These are phyloP conservation scores for Saxicola maurus DNA, from an alignment of 2,797 vertebrate genomes.

Conservation along the genomic window DNA sequence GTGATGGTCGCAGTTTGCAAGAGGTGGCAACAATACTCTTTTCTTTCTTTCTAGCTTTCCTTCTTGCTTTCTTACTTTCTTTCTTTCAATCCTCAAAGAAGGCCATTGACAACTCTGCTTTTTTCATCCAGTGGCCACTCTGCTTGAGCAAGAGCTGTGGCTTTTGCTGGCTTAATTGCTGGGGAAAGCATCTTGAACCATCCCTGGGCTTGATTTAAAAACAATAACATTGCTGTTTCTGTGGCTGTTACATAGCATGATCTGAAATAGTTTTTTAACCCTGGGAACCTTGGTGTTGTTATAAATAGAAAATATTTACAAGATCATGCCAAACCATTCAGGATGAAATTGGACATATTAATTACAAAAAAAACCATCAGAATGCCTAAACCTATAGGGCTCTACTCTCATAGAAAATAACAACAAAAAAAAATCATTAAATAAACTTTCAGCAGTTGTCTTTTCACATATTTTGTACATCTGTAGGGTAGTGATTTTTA, in stretches of 20 bases:
- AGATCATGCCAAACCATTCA: background rate
- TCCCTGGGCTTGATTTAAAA: conserved; percentile 11
- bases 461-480: background rate
- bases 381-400: background rate
- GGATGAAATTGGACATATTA: background rate
- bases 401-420: background rate
- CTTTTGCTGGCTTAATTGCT: conserved; percentile 48
- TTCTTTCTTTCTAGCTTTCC: background rate
- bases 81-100: background rate
- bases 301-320: background rate
- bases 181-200: conserved; percentile 10
- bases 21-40: conserved; percentile 30
- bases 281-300: background rate
- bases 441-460: background rate
- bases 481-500: background rate
- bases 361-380: background rate
- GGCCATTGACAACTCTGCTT: background rate
- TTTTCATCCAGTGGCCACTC: conserved; percentile 43
- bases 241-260: background rate
- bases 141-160: conserved; percentile 57
- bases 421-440: background rate
- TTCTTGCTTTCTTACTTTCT: background rate
- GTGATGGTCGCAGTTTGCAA: conserved; percentile 61
- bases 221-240: background rate
- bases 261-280: background rate